Conservation (phyloP, 2,797 vertebrate species). For the Oreochromis mossambicus region DNA sequence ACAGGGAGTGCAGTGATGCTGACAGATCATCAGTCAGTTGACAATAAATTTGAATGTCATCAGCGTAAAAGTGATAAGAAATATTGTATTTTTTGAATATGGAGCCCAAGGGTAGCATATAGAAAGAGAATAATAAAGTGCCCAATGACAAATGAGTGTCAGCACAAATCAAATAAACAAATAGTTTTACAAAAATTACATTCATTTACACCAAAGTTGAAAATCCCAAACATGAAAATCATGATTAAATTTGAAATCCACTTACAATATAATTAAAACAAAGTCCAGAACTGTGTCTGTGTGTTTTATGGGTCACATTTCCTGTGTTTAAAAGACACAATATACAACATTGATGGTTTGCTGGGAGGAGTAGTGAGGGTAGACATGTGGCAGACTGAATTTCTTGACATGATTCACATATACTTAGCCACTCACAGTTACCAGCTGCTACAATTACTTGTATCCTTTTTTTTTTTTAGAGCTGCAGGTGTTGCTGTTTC, state of each 20-base stretch:
- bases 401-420: not conserved
- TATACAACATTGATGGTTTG: not conserved
- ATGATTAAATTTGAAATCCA: not conserved
- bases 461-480: not conserved
- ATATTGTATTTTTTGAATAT: too few relatives aligned
- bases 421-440: not conserved
- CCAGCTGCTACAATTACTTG: not conserved
- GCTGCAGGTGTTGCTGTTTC: slow-evolving; percentile 3
- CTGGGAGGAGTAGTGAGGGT: not conserved
- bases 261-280: not conserved
- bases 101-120: too few relatives aligned
- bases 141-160: not conserved
- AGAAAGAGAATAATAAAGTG: not conserved
- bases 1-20: too few relatives aligned
- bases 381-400: not conserved
- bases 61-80: too few relatives aligned
- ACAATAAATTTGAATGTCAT: too few relatives aligned
- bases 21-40: too few relatives aligned
- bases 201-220: not conserved
- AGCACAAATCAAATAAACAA: not conserved
- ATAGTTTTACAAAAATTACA: not conserved
- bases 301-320: not conserved
- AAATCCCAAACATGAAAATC: not conserved
- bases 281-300: not conserved
- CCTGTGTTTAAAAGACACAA: not conserved